Base-by-base conservation (phyloP, 2,113 vertebrate genomes). In the Ramphastos sulfuratus region DNA sequence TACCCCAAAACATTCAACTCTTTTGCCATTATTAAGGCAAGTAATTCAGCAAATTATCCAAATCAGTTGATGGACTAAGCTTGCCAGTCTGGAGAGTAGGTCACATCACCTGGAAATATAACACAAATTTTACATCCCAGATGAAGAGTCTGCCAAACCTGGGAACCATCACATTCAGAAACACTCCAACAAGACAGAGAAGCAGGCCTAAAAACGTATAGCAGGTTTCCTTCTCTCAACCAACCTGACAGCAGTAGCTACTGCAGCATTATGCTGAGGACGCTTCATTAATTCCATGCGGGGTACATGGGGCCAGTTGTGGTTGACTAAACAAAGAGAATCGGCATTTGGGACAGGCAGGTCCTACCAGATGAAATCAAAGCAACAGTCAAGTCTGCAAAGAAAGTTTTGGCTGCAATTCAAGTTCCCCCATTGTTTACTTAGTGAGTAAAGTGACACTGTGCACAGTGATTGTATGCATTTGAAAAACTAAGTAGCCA, bases 211-310 rank as follows among this genome's bases (percentile, higher is more conserved):
- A 58, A 77, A 9, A 30, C 0, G 5, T 5, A 8, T 0, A 39
- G 52, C 66, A 65, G n/a, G 18, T 28, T 59, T 83, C 21, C 56
- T 35, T n/a, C 30, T 31, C 52, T 60, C 15, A 28, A 3, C 60
- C 44, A 37, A 14, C 12, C 67, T 48, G 58, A 39, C 52, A 83
- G 85, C 56, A 52, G 67, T 0, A 31, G 54, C 28, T 67, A 28
- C 70, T 31, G 42, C 39, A 73, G 67, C 56, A 25, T 15, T 1
- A 10, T 1, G 0, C 15, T 24, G 46, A 83, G 77, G 31, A n/a
- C 0, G 0, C 10, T 23, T 50, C 35, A 10, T 54, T 74, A 39
- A 33, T 42, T 73, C 44, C 1, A 1, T 20, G 30, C 4, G 0
- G 18, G 25, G 15, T 14, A 8, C 1, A 2, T 5, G 14, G 15